Evolutionary conservation across 2,797 vertebrate genomes (phyloP), one percentile per base, ranked within the genome.

Genomic region (Sarcoramphus papa): DNA sequence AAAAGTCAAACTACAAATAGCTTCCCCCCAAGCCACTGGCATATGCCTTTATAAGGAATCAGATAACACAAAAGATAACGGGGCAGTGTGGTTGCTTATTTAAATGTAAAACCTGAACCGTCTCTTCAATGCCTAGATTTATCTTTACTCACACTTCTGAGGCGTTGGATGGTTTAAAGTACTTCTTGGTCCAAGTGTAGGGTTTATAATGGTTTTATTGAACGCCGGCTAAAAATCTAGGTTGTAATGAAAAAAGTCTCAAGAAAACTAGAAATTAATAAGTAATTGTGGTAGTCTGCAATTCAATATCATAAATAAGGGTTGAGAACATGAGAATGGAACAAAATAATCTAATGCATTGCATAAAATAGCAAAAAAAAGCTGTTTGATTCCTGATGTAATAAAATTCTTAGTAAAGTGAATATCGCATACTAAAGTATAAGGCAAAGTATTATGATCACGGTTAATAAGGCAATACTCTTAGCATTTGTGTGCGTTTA

Each of bases 401-500:
- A 51, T 63, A 67, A 43, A 64, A 9, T 25, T 73, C 43, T 35
- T 35, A 31, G 14, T 48, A 14, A 70, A 41, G 14, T 35, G 64
- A 68, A 28, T 85, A 19, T 2, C 1, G 2, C 2, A 3, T 60
- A 21, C 2, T 65, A 5, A 73, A 77, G 20, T 67, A 12, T 28
- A 82, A 72, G 41, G 25, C 10, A 21, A 28, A 56, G 41, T 31
- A 28, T 40, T 84, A 25, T 33, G 31, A 37, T 25, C 8, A 6
- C 2, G 0, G 10, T 51, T 92, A 35, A n/a, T 62, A 68, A 54
- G 9, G 8, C 7, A 51, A 0, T 63, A 14, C 28, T 79, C 3
- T 8, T 33, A 64, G 16, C 4, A 31, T 78, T 81, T 48, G 4
- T 78, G 27, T 81, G 14, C 13, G 14, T 84, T 91, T 76, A 53